Conservation (phyloP, 2,113 vertebrate genomes). For the Propithecus coquereli region DNA sequence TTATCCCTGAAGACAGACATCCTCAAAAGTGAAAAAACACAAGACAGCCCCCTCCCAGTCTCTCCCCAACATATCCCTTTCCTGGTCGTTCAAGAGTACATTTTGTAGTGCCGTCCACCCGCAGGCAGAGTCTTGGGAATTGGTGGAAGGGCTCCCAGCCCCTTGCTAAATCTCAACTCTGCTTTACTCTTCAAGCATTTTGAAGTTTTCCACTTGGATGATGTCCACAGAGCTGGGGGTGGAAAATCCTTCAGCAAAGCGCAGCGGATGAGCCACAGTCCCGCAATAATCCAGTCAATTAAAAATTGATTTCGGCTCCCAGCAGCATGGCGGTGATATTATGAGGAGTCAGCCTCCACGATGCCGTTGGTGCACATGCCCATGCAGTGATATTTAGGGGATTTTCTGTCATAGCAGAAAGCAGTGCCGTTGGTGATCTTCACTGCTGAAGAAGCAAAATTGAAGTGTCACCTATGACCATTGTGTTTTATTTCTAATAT, state of each 20-base stretch:
- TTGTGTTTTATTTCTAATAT: constrained; percentile 88
- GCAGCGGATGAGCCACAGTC: constrained; percentile 67
- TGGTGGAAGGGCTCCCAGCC: background rate
- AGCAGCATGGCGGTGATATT: constrained; percentile 79
- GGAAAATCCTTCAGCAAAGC: constrained; percentile 67
- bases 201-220: constrained; percentile 70
- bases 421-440: constrained; percentile 82
- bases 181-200: constrained; percentile 35
- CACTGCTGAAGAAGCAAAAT: constrained; percentile 84
- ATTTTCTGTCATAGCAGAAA: constrained; percentile 83
- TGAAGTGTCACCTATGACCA: constrained; percentile 85
- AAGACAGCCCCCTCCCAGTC: background rate
- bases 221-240: background rate
- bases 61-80: background rate
- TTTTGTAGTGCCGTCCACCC: background rate
- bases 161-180: constrained; percentile 55
- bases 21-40: background rate
- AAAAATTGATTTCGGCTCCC: constrained; percentile 85
- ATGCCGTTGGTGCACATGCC: constrained; percentile 78
- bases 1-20: background rate
- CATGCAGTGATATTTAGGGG: constrained; percentile 87
- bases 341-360: constrained; percentile 75
- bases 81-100: background rate
- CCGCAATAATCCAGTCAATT: constrained; percentile 86
- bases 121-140: background rate